Evolutionary conservation across 1,140 invertebrate genomes (phyloP).

Genomic region (Hylaeus anthracinus): DNA sequence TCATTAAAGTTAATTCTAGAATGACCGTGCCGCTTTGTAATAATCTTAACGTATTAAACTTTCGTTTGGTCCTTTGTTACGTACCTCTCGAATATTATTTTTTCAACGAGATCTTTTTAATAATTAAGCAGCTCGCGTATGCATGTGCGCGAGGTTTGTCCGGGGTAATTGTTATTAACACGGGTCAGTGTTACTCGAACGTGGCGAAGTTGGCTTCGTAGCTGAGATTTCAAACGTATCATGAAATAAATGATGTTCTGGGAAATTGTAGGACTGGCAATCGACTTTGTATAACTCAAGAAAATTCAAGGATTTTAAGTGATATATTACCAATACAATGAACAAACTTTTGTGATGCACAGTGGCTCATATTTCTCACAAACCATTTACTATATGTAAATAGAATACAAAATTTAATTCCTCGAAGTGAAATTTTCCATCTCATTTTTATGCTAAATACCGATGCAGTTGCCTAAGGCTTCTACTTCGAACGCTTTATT

Average conservation of each 20-base stretch:
- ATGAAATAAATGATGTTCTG: neutral
- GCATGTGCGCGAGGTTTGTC: too few species aligned
- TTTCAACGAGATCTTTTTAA: too few species aligned
- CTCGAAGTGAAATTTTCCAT: too few species aligned
- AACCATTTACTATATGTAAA: neutral
- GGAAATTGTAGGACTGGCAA: neutral
- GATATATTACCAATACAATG: too few species aligned
- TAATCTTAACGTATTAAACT: neutral
- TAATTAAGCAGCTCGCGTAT: neutral
- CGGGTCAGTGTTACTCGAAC: neutral
- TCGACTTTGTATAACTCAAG: neutral
- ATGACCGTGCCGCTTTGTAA: neutral
- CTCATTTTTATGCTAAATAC: too few species aligned
- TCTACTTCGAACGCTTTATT: too few species aligned
- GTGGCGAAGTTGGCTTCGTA: neutral
- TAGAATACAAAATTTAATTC: neutral
- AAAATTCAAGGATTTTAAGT: neutral
- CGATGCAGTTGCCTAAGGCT: too few species aligned
- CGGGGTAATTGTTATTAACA: too few species aligned
- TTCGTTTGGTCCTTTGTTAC: neutral
- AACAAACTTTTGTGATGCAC: too few species aligned
- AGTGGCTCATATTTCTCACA: conserved; percentile 4
- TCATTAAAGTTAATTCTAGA: neutral
- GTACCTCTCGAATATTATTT: neutral
- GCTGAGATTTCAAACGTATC: neutral